Conservation (phyloP, 2,888 invertebrate species). For the Tenthredo notha region DNA sequence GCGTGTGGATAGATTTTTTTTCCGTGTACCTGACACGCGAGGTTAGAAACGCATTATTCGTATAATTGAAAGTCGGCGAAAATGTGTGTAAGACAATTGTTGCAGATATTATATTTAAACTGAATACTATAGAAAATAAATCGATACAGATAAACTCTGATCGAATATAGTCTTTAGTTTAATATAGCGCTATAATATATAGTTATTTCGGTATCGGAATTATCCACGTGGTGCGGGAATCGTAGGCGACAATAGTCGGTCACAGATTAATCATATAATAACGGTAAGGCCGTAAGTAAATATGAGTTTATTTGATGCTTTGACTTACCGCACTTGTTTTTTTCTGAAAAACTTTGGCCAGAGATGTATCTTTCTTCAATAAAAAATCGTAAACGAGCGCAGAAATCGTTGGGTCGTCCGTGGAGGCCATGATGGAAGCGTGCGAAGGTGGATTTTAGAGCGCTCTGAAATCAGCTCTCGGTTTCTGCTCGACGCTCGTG, state of each 20-base stretch:
- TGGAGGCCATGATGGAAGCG: slow-evolving; percentile 78
- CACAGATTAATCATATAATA: not conserved
- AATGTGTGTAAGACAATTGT: not conserved
- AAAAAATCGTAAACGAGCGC: slow-evolving; percentile 86
- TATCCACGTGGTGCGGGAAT: slow-evolving; percentile 63
- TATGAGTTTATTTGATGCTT: not conserved
- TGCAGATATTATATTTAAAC: not conserved
- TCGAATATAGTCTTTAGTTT: not conserved
- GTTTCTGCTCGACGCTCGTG: not conserved
- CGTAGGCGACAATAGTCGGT: slow-evolving; percentile 2
- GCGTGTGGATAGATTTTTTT: not conserved
- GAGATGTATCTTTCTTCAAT: slow-evolving; percentile 82
- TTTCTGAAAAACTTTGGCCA: slow-evolving; percentile 86
- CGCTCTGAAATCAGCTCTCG: slow-evolving; percentile 9
- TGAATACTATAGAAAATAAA: slow-evolving; percentile 8
- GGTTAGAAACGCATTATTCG: slow-evolving; percentile 24
- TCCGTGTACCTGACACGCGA: not conserved
- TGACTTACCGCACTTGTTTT: slow-evolving; percentile 88
- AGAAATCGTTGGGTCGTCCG: slow-evolving; percentile 77
- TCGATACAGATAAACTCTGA: not conserved
- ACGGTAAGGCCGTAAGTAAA: not conserved
- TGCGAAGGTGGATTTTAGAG: slow-evolving; percentile 58
- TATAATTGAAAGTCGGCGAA: not conserved
- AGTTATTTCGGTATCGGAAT: not conserved
- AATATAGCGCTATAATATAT: not conserved